Evolutionary conservation across 2,888 invertebrate species (phyloP), one percentile per base, ranked within the genome.

Genomic region (Tipula confusa): DNA sequence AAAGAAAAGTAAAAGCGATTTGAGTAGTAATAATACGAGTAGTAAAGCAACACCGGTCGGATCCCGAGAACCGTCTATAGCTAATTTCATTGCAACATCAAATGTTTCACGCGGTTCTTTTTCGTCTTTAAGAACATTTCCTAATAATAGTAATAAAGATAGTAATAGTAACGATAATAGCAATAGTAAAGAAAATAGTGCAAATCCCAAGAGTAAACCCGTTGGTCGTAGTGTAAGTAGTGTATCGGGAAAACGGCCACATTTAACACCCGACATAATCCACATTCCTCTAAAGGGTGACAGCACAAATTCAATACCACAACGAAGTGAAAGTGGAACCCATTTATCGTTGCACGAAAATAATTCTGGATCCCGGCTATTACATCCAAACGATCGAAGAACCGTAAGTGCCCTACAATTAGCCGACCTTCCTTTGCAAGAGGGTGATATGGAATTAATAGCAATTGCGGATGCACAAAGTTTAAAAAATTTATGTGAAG

Each of bases 221-320:
- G 91, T 92, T 6, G 92, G 91, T 0, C 89, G 93, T 0, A 93
- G 93, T 83, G 92, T 92, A 0, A 93, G 93, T 86, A 92, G 92
- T 87, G 91, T 92, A 0, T 93, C 93, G 0, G 92, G 92, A 0
- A 90, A 91, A 84, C 89, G 93, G 0, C 92, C 93, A 0, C 89
- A 92, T 15, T 86, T 92, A 1, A 92, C 92, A 15, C 92, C 92
- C 79, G 92, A 92, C 85, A 91, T 94, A 82, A 92, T 94, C 83
- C 93, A 93, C 85, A 93, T 94, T 83, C 93, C 94, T 0, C 87
- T 94, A 0, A 94, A 93, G 88, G 93, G 92, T 0, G 90, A 89
- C 81, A 86, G 88, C 87, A 89, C 90, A 29, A 87, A 89, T 3
- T 91, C 91, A 24, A 88, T 89, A 84, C 86, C 85, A 0, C 89